Evolutionary conservation across 2,888 invertebrate species (phyloP).

Genomic region (Artemia sinica): DNA sequence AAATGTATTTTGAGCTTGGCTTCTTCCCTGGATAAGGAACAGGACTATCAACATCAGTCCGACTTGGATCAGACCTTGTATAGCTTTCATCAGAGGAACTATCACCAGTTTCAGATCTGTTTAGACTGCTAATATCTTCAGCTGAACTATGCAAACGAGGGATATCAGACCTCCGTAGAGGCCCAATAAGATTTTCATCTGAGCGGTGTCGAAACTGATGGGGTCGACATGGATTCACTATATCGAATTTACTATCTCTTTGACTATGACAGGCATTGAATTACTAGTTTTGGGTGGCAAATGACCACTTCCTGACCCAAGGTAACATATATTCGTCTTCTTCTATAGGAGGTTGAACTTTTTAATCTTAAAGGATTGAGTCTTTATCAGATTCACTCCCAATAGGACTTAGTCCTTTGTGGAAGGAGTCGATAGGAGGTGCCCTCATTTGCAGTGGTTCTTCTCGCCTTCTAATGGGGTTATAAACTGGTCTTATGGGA

Average conservation of each 20-base stretch:
- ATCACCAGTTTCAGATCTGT: constrained; percentile 54
- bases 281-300: constrained; percentile 33
- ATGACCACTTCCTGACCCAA: constrained; percentile 24
- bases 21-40: constrained; percentile 21
- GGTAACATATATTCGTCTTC: constrained; percentile 26
- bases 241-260: not conserved
- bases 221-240: constrained; percentile 20
- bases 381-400: constrained; percentile 9
- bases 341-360: constrained; percentile 18
- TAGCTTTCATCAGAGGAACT: constrained; percentile 71
- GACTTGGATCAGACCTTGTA: constrained; percentile 36
- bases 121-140: constrained; percentile 61
- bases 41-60: constrained; percentile 52
- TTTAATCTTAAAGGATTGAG: not conserved
- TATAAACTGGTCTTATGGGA: not conserved
- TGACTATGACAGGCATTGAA: constrained; percentile 5
- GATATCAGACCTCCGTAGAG: constrained; percentile 23
- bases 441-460: not conserved
- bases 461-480: not conserved
- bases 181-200: constrained; percentile 45
- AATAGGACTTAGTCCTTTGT: not conserved
- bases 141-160: constrained; percentile 47
- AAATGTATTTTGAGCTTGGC: not conserved
- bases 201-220: constrained; percentile 44
- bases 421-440: not conserved